Percentiles rank a stretch among this genome's conserved stretches.
Conservation (phyloP, 2,888 invertebrate genomes). For the Sphaerophoria taeniata region DNA sequence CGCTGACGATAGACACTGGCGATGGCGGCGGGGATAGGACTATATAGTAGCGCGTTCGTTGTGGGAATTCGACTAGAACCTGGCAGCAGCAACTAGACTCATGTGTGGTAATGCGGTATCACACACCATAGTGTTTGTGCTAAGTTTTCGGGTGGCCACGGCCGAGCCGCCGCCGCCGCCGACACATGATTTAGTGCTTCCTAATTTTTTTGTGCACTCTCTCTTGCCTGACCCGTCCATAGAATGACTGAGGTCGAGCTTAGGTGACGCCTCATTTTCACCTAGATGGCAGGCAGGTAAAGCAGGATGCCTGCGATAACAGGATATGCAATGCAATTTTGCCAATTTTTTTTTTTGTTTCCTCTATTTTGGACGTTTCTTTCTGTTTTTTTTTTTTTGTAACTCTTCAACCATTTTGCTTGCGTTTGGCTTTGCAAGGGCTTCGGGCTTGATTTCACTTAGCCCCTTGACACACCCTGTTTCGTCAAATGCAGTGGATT, state of each 20-base stretch:
- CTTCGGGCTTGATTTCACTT: conserved; percentile 69
- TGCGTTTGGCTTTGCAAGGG: conserved; percentile 27
- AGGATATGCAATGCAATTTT: conserved; percentile 64
- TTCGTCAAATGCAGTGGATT: conserved; percentile 22
- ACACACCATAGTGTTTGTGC: conserved; percentile 74
- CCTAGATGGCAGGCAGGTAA: conserved; percentile 30
- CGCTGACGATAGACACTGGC: conserved; percentile 48
- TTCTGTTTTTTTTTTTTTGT: conserved; percentile 13
- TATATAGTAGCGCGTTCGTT: conserved; percentile 55
- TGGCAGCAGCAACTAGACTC: conserved; percentile 73
- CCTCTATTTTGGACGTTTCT: neutral
- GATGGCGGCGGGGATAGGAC: conserved; percentile 11
- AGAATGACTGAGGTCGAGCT: conserved; percentile 39
- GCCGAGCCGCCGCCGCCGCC: conserved; percentile 62
- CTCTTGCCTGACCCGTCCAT: neutral
- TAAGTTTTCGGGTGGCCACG: conserved; percentile 68
- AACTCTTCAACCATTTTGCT: conserved; percentile 23
- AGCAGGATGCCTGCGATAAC: conserved; percentile 54
- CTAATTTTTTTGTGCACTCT: conserved; percentile 33
- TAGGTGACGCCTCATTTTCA: conserved; percentile 61
- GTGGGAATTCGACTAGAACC: conserved; percentile 74
- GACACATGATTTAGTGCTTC: conserved; percentile 72
- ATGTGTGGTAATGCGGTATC: conserved; percentile 74
- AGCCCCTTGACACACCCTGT: conserved; percentile 55
- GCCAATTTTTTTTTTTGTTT: conserved; percentile 44